Evolutionary conservation across 2,888 invertebrate species (phyloP), one percentile per base, ranked within the genome.

Genomic region (Orthonychiurus folsomi): DNA sequence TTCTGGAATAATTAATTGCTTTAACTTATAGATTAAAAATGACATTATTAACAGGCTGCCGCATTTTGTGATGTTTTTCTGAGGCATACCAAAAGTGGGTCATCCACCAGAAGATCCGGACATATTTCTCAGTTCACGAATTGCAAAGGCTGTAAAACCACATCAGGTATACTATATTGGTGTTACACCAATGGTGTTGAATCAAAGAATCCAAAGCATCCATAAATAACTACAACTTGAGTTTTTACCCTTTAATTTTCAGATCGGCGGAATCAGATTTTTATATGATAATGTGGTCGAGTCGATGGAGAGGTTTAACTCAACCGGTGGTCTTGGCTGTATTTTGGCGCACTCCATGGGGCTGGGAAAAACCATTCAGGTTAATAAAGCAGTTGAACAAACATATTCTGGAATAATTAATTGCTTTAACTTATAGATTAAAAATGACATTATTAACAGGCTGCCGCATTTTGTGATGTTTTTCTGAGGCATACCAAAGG

Each of bases 331-430:
- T 15, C 95, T 97, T 77, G 99, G 99, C 18, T 99, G 97, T 77
- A 96, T 99, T 73, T 80, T 99, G 60, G 97, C 97, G 0, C 97
- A 99, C 80, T 94, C 94, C 54, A 99, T 99, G 99, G 99, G 99
- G 1, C 82, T 99, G 27, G 99, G 99, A n/a, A 99, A 99, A 80
- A 99, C 97, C 0, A 81, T 99, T 63, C 93, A 89, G 75, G 78
- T 78, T 47, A 47, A 12, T 47, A 12, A 47, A 47, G 21, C 9
- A 47, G 15, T 15, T 47, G 48, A 15, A 47, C 48, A 12, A 12
- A 47, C 48, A 47, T 15, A 12, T 47, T 15, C 12, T 12, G 15
- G 15, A 12, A 12, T 47, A 15, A 12, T 47, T 47, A 12, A 47
- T 47, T 47, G 48, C 12, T 12, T 47, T 15, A 47, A 12, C 48